Percentiles rank a stretch among this genome's conserved stretches.
Evolutionary conservation across 2,888 invertebrate genomes (phyloP).

Genomic region (Chalcosyrphus nemorum): DNA sequence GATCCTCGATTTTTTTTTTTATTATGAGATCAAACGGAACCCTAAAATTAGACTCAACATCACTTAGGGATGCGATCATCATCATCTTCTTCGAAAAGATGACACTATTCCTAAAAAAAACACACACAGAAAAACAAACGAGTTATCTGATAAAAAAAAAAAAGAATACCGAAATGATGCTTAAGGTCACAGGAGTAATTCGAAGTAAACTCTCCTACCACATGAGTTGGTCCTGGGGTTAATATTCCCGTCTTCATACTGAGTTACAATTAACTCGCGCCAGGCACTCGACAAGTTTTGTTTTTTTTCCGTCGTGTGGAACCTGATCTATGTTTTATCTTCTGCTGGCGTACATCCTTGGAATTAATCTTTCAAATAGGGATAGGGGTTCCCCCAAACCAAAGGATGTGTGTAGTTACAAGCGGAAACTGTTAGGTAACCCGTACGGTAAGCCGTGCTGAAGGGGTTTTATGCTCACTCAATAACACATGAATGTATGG

Average conservation of each 20-base stretch:
- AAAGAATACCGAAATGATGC: slow-evolving; percentile 23
- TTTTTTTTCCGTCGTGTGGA: slow-evolving; percentile 16
- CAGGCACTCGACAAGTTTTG: slow-evolving; percentile 68
- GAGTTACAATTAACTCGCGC: slow-evolving; percentile 51
- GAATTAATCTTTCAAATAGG: slow-evolving; percentile 45
- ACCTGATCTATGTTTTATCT: slow-evolving; percentile 21
- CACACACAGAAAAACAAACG: slow-evolving; percentile 13
- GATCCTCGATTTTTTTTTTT: slow-evolving; percentile 10
- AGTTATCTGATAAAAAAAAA: not conserved
- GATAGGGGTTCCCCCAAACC: slow-evolving; percentile 50
- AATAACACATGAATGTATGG: slow-evolving; percentile 39
- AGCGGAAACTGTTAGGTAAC: slow-evolving; percentile 27
- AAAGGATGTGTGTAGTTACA: not conserved
- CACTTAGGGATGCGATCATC: slow-evolving; percentile 6
- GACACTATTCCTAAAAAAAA: slow-evolving; percentile 12
- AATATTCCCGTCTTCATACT: slow-evolving; percentile 15
- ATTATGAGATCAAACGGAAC: slow-evolving; percentile 37
- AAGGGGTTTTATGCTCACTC: slow-evolving; percentile 23
- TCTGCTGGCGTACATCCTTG: slow-evolving; percentile 16
- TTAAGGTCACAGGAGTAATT: slow-evolving; percentile 39
- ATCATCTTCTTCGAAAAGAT: not conserved
- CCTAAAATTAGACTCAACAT: slow-evolving; percentile 5
- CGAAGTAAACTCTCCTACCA: not conserved
- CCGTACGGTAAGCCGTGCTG: slow-evolving; percentile 39
- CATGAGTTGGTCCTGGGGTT: slow-evolving; percentile 22